These are phyloP conservation scores for Agrotis clavis DNA, from an alignment of 2,888 invertebrate species.

Conservation along the genomic window DNA sequence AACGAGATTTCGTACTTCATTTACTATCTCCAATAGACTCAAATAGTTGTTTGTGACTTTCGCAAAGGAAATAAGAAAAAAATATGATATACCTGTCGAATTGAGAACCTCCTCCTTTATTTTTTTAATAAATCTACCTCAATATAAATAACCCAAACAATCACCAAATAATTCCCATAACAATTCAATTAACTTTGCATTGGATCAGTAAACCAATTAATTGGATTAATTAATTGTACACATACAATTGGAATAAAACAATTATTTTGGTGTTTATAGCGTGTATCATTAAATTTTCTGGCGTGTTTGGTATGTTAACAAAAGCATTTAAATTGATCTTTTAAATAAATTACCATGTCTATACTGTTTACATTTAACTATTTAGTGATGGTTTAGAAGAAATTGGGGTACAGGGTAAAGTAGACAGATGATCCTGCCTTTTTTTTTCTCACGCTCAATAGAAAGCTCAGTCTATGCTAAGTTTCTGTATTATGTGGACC, in stretches of 20 bases:
- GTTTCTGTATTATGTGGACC: too few species aligned
- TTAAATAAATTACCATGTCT: not conserved
- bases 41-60: too few species aligned
- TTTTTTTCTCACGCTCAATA: too few species aligned
- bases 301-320: constrained; percentile 5
- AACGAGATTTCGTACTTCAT: not conserved
- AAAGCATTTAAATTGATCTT: constrained; percentile 27
- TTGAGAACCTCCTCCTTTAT: too few species aligned
- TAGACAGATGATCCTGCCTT: too few species aligned
- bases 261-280: constrained; percentile 2
- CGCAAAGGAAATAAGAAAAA: too few species aligned
- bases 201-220: constrained; percentile 7
- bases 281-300: not conserved
- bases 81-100: too few species aligned
- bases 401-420: too few species aligned
- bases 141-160: not conserved
- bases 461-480: too few species aligned
- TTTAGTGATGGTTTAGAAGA: not conserved
- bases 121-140: too few species aligned
- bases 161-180: constrained; percentile 1
- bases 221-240: constrained; percentile 8
- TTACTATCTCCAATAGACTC: too few species aligned
- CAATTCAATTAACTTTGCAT: constrained; percentile 16
- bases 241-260: constrained; percentile 8
- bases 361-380: not conserved